These are phyloP conservation scores for Scortum barcoo DNA, from an alignment of 2,113 vertebrate genomes.

Conservation along the genomic window DNA sequence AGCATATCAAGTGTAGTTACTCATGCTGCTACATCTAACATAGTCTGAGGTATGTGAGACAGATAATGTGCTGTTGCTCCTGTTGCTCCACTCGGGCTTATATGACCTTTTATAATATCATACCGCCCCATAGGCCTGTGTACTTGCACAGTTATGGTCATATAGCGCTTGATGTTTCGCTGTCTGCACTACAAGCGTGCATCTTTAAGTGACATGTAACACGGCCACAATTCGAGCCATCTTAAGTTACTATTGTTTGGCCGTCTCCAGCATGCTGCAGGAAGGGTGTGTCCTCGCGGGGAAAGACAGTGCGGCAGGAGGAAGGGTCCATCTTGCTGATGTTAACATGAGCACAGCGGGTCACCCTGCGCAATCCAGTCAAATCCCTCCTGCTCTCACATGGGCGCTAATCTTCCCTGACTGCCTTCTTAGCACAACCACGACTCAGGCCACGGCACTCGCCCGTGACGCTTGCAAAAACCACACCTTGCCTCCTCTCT, in stretches of 20 bases:
- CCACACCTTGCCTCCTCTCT: background rate
- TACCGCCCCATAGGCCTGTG: background rate
- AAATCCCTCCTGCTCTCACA: constrained; percentile 75
- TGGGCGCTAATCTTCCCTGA: constrained; percentile 78
- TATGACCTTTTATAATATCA: constrained; percentile 8
- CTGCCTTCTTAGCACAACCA: constrained; percentile 70
- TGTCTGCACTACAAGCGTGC: background rate
- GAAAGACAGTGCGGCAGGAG: constrained; percentile 4
- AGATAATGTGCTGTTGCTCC: constrained; percentile 31
- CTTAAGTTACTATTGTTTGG: background rate
- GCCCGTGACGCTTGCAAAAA: constrained; percentile 29
- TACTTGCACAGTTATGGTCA: background rate
- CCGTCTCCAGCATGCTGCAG: background rate
- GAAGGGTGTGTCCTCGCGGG: constrained; percentile 6
- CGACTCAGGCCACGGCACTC: constrained; percentile 36
- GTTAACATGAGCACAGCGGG: constrained; percentile 74
- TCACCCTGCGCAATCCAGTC: constrained; percentile 75
- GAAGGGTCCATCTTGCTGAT: constrained; percentile 64
- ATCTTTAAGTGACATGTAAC: background rate
- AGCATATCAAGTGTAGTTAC: constrained; percentile 47
- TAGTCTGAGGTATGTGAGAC: constrained; percentile 31
- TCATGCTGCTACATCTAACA: constrained; percentile 31
- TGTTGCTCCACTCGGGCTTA: constrained; percentile 27
- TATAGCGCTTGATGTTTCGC: background rate
- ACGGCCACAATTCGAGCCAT: background rate